A percentile compares a stretch with the other conserved stretches of the same genome.
These are phyloP conservation scores for Crossaster papposus DNA, from an alignment of 53 echinoderm and acorn worm species.

Conservation along the genomic window DNA sequence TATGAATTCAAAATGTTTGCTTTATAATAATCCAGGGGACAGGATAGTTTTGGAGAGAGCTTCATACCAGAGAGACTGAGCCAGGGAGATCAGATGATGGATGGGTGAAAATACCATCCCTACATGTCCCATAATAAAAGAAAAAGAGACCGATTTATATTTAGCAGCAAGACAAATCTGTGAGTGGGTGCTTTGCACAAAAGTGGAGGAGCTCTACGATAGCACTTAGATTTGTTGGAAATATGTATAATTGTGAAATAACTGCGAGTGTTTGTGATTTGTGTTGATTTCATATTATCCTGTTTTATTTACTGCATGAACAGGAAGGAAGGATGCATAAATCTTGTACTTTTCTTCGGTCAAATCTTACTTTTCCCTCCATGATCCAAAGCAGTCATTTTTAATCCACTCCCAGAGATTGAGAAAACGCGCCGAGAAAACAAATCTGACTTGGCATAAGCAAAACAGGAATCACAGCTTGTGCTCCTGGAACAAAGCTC, in stretches of 20 bases:
- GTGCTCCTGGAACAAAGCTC: background rate
- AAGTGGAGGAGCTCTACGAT: background rate
- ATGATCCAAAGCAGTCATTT: too few species aligned
- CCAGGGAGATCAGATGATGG: background rate
- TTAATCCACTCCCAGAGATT: background rate
- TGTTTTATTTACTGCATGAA: too few species aligned
- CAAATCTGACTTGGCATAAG: background rate
- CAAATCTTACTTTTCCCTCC: too few species aligned
- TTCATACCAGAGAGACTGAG: background rate
- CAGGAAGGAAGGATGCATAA: too few species aligned
- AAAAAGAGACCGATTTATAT: background rate
- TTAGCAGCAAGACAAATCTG: background rate
- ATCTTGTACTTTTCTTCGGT: too few species aligned
- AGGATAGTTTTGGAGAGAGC: background rate
- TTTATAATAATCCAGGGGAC: background rate
- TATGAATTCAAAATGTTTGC: conserved; percentile 21
- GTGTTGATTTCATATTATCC: too few species aligned
- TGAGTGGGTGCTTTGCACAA: background rate
- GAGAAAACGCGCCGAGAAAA: background rate
- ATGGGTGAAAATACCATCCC: background rate
- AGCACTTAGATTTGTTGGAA: background rate
- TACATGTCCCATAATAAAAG: background rate
- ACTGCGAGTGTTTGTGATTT: too few species aligned
- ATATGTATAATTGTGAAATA: background rate
- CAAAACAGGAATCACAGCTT: background rate